Percentiles rank a stretch among this genome's conserved stretches.
Evolutionary conservation across 2,888 invertebrate genomes (phyloP).

Genomic region (Acrobasis suavella): DNA sequence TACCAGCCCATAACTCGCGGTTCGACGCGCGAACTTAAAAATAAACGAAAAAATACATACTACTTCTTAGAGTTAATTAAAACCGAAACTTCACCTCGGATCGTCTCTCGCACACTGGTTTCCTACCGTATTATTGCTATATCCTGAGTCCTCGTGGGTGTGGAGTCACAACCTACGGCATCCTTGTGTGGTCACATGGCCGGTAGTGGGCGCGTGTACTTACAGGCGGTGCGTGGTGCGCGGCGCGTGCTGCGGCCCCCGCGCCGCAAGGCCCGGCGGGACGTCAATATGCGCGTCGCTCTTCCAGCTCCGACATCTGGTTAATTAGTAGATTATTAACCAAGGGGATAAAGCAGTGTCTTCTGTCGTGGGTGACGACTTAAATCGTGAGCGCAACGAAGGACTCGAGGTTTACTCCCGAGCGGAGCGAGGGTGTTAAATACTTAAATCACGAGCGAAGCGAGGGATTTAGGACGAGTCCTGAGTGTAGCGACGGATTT

Average conservation of each 20-base stretch:
- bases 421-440: no score
- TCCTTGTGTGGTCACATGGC: not conserved
- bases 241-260: constrained; percentile 33
- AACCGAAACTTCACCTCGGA: constrained; percentile 17
- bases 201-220: constrained; percentile 29
- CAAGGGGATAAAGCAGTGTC: no score
- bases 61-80: constrained; percentile 15
- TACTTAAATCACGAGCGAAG: no score
- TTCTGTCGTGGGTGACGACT: no score
- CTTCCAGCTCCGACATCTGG: constrained; percentile 74
- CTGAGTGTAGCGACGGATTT: no score
- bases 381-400: no score
- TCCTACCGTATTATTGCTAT: constrained; percentile 13
- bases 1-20: no score
- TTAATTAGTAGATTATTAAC: no score
- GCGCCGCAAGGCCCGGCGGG: constrained; percentile 40
- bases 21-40: constrained; percentile 31
- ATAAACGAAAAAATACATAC: constrained; percentile 20
- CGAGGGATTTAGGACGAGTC: no score
- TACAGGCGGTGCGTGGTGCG: constrained; percentile 31
- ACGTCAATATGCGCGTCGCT: constrained; percentile 77
- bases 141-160: not conserved
- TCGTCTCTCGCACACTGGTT: constrained; percentile 8
- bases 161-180: not conserved
- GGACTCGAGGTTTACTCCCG: no score